These are phyloP conservation scores for Tragopan temminckii DNA, from an alignment of 2,797 vertebrate genomes.

Conservation along the genomic window DNA sequence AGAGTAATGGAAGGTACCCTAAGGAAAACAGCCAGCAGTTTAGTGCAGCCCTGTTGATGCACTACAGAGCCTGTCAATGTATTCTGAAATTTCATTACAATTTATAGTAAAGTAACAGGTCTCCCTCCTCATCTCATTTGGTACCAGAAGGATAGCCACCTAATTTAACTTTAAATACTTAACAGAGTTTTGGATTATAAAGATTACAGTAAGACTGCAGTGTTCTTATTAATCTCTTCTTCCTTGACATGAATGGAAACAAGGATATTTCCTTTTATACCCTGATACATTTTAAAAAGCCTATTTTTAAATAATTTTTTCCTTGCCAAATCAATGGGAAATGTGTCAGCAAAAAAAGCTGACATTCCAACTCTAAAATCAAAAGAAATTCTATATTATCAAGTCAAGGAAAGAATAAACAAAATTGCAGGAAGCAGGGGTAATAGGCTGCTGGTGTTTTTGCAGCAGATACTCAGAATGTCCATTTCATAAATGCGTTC, in stretches of 20 bases:
- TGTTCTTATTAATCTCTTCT: background rate
- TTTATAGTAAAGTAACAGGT: conserved; percentile 49
- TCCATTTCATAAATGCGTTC: background rate
- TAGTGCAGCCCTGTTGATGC: conserved; percentile 38
- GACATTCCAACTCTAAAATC: background rate
- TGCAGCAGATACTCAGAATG: background rate
- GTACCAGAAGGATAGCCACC: background rate
- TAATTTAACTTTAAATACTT: conserved; percentile 7
- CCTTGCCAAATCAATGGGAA: background rate
- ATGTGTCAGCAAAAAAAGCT: background rate
- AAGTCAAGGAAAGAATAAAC: background rate
- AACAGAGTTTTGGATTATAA: background rate
- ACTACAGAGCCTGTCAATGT: conserved; percentile 35
- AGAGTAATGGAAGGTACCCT: conserved; percentile 61
- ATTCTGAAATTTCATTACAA: conserved; percentile 60
- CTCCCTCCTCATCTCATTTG: background rate
- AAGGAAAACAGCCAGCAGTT: conserved; percentile 65
- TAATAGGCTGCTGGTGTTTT: background rate
- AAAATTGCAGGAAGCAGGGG: background rate
- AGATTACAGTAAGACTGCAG: background rate
- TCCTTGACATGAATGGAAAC: background rate
- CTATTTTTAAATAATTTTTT: background rate
- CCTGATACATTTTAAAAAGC: background rate
- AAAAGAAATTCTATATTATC: background rate
- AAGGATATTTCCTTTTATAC: background rate